These are phyloP conservation scores for Amphiprion percula DNA, from an alignment of 2,113 vertebrate species.

Conservation along the genomic window DNA sequence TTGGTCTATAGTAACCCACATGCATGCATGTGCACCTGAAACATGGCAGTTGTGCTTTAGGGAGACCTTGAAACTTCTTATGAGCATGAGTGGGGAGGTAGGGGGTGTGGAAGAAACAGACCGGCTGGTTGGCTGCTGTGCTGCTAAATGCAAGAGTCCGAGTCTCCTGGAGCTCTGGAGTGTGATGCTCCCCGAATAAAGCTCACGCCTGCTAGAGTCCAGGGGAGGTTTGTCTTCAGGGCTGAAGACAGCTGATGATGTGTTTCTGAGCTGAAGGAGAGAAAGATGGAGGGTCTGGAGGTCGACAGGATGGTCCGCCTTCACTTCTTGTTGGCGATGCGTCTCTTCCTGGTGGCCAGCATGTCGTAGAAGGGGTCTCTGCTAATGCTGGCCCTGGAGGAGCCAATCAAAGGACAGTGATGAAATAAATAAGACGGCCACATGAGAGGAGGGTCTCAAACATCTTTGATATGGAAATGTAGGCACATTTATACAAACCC, in stretches of 20 bases:
- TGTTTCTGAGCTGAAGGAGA: constrained; percentile 38
- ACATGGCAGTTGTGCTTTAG: constrained; percentile 70
- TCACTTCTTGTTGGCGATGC: constrained; percentile 98
- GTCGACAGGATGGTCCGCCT: constrained; percentile 40
- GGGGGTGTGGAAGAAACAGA: constrained; percentile 22
- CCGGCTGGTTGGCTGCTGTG: constrained; percentile 21
- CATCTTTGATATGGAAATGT: constrained; percentile 85
- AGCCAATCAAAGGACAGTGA: constrained; percentile 72
- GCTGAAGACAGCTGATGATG: constrained; percentile 16
- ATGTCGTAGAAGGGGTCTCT: constrained; percentile 99
- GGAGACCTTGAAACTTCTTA: constrained; percentile 45
- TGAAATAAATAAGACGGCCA: constrained; percentile 70
- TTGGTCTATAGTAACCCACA: constrained; percentile 58
- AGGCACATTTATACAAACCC: constrained; percentile 77
- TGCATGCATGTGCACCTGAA: constrained; percentile 72
- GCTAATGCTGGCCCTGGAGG: constrained; percentile 95
- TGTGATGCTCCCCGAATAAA: constrained; percentile 33
- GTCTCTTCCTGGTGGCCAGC: constrained; percentile 97
- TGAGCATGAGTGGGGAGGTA: constrained; percentile 47
- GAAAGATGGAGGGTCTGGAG: constrained; percentile 29
- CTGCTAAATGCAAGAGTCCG: constrained; percentile 30
- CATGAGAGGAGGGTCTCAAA: constrained; percentile 61
- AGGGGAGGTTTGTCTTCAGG: constrained; percentile 27
- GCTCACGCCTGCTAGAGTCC: constrained; percentile 23
- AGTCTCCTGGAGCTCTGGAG: constrained; percentile 26